Evolutionary conservation across 53 echinoderm and acorn worm genomes (phyloP), one percentile per base, ranked within the genome.

Genomic region (Mesocentrotus franciscanus): DNA sequence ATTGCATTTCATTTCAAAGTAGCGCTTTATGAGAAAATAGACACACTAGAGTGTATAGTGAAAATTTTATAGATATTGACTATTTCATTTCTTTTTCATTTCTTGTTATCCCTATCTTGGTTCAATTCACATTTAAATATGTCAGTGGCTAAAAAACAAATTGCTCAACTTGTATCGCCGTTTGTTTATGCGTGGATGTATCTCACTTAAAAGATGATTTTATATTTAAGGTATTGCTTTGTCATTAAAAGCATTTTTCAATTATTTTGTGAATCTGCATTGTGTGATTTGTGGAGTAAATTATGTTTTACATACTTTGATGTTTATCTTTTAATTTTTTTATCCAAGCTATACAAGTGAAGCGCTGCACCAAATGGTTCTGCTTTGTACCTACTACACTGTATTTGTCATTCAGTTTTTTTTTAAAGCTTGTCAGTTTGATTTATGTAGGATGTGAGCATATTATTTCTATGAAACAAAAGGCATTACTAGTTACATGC

Each of bases 171-270:
- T 87, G 26, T 18, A 87, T 57, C 15, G 59, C 87, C 27, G 1
- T 87, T 91, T 66, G 64, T 66, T 61, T 62, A 35, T 36, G 62
- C 15, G 33, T 91, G 66, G 18, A 61, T 91, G 61, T 91, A 34
- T 62, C 91, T 90, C 90, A 76, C 78, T 61, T 84, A 35, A 32
- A 94, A 79, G 30, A 64, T 94, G 66, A 85, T 85, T 94, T 94
- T 94, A 85, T 94, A 94, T 94, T 94, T 94, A 94, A 94, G 72
- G 70, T 27, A 27, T 85, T 85, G 85, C 87, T 94, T 94, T 94
- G 68, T 94, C 85, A 94, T 94, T 94, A 94, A 94, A 94, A 94
- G 94, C 94, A 93, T 93, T 93, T 93, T 93, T 93, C 94, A 60
- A 92, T 87, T 91, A 68, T 17, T 66, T 68, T 20, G 0, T 22